Base-by-base conservation (phyloP, 2,888 invertebrate species). In the Clitarchus hookeri region DNA sequence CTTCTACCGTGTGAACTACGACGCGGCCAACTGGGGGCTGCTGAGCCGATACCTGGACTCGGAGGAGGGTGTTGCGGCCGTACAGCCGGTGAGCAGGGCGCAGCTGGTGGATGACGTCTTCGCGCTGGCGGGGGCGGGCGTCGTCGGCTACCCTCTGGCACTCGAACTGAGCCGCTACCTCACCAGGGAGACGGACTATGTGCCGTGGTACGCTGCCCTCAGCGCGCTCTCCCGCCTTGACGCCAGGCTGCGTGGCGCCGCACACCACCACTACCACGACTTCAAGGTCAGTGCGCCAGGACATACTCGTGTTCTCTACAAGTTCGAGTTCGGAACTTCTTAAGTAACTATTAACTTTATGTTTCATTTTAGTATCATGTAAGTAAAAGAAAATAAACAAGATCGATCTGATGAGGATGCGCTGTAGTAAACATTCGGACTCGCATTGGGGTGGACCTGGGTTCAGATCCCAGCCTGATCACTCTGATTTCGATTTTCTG, bases 1-100 rank as follows among this genome's bases (percentile, higher is more conserved):
- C 83, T 95, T 93, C 89, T 96, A 95, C 89, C 93, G 96, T 85
- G 95, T 96, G 2, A 96, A 96, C 90, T 96, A 96, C 90, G 96
- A 96, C 89, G 90, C 90, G 23, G 91, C 91, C 13, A 96, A 96
- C 90, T 96, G 96, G 96, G 91, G 93, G 84, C 90, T 95, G 89
- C 92, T 97, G 0, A 94, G 94, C 13, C 91, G 78, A 16, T 82
- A 87, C 26, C 82, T 87, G 86, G 84, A 85, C 27, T 65, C 84
- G 36, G 84, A 85, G 2, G 16, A 65, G 27, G 44, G 82, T 11
- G 90, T 89, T 54, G 88, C 88, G 44, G 90, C 87, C n/a, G 92
- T 94, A 87, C 91, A 93, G 48, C 89, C 91, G 0, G 90, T 92
- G 44, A 93, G 93, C 88, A 91, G 94, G 88, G 93, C 93, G 0